Evolutionary conservation across 2,888 invertebrate genomes (phyloP), one percentile per base, ranked within the genome.

Genomic region (Drosophila anomelani): DNA sequence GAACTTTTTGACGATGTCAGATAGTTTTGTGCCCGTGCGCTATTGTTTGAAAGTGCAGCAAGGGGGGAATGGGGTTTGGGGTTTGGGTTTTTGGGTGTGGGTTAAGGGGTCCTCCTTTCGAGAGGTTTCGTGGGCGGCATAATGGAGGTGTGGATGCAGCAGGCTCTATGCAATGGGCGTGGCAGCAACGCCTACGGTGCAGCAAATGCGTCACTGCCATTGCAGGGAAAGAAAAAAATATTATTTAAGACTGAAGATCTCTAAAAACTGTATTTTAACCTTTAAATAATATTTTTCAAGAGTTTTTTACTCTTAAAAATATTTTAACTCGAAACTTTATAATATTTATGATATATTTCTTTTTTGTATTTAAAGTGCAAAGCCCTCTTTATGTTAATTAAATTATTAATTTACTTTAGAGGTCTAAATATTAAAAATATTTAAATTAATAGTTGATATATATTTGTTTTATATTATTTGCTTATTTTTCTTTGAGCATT

Each of bases 1-100:
- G 85, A 84, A 84, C 84, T 84, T 84, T 84, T 84, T 86, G 84
- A 84, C 84, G 85, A 84, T 84, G 87, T 86, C 84, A 84, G 87
- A 84, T 86, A 81, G 87, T 84, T 76, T 84, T 78, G 80, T 64
- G 66, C 55, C 67, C 66, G 67, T 66, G 67, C 55, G 71, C 71
- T 63, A 70, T 72, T 72, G 72, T 67, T 67, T 67, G 66, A 46
- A 66, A 67, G 66, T 46, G 66, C 66, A 66, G 44, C 38, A 17
- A 17, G 32, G 41, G 60, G 15, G 41, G 12, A 5, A 15, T 3
- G 15, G 23, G 26, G 6, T 6, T 4, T 13, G 7, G 53, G 29
- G 6, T 4, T 12, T 17, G 29, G 29, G n/a, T 29, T n/a, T 10
- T 49, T 23, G 8, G 3, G 43, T 13, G 13, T 7, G 49, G 34